Evolutionary conservation across 2,113 vertebrate genomes (phyloP), one percentile per base, ranked within the genome.

Genomic region (Heterochromis multidens): DNA sequence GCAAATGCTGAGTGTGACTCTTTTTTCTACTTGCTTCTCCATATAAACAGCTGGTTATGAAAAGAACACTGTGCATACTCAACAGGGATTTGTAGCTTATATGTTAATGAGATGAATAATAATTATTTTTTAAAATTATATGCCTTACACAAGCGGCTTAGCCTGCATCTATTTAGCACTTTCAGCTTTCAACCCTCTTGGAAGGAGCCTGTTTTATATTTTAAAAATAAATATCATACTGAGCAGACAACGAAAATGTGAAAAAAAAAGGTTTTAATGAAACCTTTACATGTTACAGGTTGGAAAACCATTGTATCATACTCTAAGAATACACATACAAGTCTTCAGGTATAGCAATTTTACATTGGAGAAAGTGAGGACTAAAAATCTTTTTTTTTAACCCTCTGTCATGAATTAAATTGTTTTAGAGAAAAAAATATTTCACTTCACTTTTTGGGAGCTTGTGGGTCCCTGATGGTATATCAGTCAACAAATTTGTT

Each of bases 61-160:
- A 79, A 79, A 79, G 82, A 93, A 85, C 27, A 37, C 76, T 37
- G 84, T 86, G 65, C 49, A 88, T 91, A 81, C 79, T 82, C 93
- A 81, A 46, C 65, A 27, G 92, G 92, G 94, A 88, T 82, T 91
- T 85, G 61, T 77, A 91, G 79, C 84, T 80, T 84, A 90, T 91
- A 81, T 17, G 19, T 88, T 84, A 89, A 91, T 81, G 61, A 82
- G 85, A 91, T 94, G 92, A 92, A 94, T 94, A 94, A 92, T 93
- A 91, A 94, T 91, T 81, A 61, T 63, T 78, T 49, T 87, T 80
- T 59, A 77, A 79, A 83, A 84, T 61, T 79, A 67, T 72, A 40
- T 43, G 80, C 33, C 65, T n/a, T 62, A 49, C 84, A 90, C 90
- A 80, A 57, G 77, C 83, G 89, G 79, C 82, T 81, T 72, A 43